Evolutionary conservation across 1,140 invertebrate genomes (phyloP).

Genomic region (Drosophila nannoptera): DNA sequence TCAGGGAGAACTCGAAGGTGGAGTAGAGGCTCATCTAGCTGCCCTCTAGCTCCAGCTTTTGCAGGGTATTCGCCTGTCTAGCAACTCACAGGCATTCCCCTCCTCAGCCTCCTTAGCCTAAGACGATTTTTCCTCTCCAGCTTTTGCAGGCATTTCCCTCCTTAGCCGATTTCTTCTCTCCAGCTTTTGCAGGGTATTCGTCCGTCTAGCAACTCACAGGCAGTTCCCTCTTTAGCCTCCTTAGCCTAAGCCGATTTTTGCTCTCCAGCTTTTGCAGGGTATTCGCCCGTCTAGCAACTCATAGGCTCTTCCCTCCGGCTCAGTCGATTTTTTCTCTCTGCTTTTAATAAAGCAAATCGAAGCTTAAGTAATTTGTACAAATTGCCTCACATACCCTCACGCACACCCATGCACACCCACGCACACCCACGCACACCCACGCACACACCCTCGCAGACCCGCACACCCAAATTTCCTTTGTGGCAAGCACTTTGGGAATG

Average conservation of each 20-base stretch:
- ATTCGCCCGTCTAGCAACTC: neutral
- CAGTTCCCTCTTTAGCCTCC: no score
- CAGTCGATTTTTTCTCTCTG: slow-evolving; percentile 1
- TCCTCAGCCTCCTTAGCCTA: no score
- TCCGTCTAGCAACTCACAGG: neutral
- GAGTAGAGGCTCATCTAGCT: no score
- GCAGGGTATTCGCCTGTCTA: neutral
- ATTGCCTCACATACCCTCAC: slow-evolving; percentile 45
- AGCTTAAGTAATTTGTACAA: slow-evolving; percentile 69
- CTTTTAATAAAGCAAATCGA: slow-evolving; percentile 74
- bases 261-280: slow-evolving; percentile 41
- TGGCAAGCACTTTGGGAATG: slow-evolving; percentile 1
- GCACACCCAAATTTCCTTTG: slow-evolving; percentile 5
- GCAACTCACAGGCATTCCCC: slow-evolving; percentile 1
- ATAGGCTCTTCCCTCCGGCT: slow-evolving; percentile 10
- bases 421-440: slow-evolving; percentile 2
- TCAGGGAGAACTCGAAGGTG: no score
- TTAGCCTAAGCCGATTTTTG: no score
- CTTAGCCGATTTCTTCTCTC: no score
- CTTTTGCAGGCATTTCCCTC: no score
- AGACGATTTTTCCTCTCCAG: neutral
- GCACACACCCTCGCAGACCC: slow-evolving; percentile 11
- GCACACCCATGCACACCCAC: slow-evolving; percentile 7
- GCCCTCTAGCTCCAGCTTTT: no score
- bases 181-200: no score